Evolutionary conservation across 2,113 vertebrate genomes (phyloP).

Genomic region (Notiomystis cincta): DNA sequence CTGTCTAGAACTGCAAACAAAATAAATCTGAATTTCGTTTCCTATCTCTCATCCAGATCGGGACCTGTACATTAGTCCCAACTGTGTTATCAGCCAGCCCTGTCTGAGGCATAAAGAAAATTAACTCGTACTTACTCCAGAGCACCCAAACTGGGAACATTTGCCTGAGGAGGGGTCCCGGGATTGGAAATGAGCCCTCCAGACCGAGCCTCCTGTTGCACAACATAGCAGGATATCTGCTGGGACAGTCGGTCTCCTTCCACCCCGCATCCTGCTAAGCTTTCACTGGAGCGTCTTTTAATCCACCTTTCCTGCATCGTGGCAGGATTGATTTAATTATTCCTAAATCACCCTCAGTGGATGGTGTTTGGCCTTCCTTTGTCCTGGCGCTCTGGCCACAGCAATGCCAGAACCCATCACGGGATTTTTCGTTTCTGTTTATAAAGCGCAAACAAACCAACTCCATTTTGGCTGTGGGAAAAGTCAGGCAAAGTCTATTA

Average conservation of each 20-base stretch:
- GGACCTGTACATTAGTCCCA: neutral
- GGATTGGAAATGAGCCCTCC: neutral
- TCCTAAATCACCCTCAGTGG: conserved; percentile 15
- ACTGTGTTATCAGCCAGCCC: neutral
- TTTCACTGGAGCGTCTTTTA: conserved; percentile 48
- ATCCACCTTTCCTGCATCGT: conserved; percentile 42
- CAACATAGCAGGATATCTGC: neutral
- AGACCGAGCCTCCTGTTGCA: neutral
- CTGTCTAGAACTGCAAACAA: neutral
- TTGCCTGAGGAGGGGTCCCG: neutral
- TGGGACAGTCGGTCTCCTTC: neutral
- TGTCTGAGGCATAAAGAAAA: neutral
- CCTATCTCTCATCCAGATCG: neutral
- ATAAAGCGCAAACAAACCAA: neutral
- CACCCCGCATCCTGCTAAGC: neutral
- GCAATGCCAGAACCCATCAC: neutral
- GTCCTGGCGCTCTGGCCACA: neutral
- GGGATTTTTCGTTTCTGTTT: neutral
- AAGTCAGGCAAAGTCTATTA: neutral
- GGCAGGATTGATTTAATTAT: conserved; percentile 57
- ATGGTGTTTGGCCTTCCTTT: conserved; percentile 26
- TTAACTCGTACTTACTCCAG: neutral
- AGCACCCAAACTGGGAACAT: neutral
- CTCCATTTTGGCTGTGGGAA: neutral
- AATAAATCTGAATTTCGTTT: neutral